phyloP scores from a whole-genome alignment of 1,140 invertebrate species.

The Trichomalopsis sarcophagae region DNA sequence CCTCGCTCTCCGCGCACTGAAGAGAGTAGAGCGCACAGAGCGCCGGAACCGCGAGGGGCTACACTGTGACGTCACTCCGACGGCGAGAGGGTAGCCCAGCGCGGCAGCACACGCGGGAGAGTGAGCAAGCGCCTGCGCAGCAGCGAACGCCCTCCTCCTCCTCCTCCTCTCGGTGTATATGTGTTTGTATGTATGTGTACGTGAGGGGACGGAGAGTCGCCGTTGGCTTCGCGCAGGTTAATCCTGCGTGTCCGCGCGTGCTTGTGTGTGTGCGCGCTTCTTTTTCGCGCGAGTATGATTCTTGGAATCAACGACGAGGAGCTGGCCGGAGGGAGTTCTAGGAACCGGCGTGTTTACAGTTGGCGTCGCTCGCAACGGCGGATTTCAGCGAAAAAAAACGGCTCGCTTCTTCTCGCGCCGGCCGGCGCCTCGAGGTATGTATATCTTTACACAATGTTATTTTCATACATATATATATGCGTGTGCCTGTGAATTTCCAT shows the following conservation, averaged over 20 bases:
- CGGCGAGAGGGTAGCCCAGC: constrained; percentile 68
- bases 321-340: too few relatives aligned
- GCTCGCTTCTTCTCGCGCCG: not conserved
- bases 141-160: constrained; percentile 22
- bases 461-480: too few relatives aligned
- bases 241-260: not conserved
- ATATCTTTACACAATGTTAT: too few relatives aligned
- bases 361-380: too few relatives aligned
- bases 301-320: too few relatives aligned
- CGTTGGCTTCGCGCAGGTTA: constrained; percentile 4
- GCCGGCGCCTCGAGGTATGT: too few relatives aligned
- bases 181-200: not conserved
- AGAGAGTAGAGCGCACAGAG: constrained; percentile 28
- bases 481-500: too few relatives aligned
- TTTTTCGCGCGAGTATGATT: too few relatives aligned
- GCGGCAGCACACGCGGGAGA: constrained; percentile 38
- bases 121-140: constrained; percentile 55
- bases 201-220: not conserved
- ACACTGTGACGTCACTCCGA: constrained; percentile 69
- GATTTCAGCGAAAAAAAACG: too few relatives aligned
- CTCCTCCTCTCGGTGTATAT: not conserved
- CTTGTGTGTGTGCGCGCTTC: too few relatives aligned
- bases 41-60: constrained; percentile 51
- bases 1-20: constrained; percentile 73
- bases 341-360: too few relatives aligned